Evolutionary conservation across 37 sponge, comb jelly and placozoan species (phyloP), one percentile per base, ranked within the genome.

Genomic region (Cladorhizidae sp.): DNA sequence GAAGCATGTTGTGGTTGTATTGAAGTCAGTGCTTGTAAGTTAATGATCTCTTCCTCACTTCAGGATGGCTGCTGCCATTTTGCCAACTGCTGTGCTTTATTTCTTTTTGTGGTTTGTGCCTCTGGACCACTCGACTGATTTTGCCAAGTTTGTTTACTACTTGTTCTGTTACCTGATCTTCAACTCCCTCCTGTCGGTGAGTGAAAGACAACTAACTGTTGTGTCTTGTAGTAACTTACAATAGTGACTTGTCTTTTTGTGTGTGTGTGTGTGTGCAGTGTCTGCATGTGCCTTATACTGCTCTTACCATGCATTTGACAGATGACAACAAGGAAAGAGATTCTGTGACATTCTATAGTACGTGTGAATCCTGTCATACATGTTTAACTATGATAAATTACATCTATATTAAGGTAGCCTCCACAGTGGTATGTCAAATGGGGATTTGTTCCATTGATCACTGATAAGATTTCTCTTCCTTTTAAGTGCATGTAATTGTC

Each of bases 231-330:
- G n/a, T n/a, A n/a, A n/a, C n/a, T 29, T 14, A 42, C 18, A 72
- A 45, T 72, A 23, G 23, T 67, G 26, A 21, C 38, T 67, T 67
- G n/a, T n/a, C n/a, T n/a, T n/a, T n/a, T n/a, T n/a, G n/a, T n/a
- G n/a, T n/a, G 29, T 38, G 33, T 41, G 20, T 22, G 28, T 37
- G 28, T 52, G 0, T 59, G 9, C 73, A 94, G 94, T 87, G 92
- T 67, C 73, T 82, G 63, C 94, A 94, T 77, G 94, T 94, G 15
- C 94, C 94, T 17, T 94, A 90, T 73, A 90, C 94, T 31, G 81
- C 94, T 21, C 91, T 94, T 37, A 90, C 88, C 26, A 85, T 94
- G 85, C 89, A 94, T 42, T 55, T 94, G 52, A 78, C 88, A 5
- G 21, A 86, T 42, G 67, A 83, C 32, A 84, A 83, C 77, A 90